Conservation (phyloP, 2,797 vertebrate genomes). For the Gallirallus australis region DNA sequence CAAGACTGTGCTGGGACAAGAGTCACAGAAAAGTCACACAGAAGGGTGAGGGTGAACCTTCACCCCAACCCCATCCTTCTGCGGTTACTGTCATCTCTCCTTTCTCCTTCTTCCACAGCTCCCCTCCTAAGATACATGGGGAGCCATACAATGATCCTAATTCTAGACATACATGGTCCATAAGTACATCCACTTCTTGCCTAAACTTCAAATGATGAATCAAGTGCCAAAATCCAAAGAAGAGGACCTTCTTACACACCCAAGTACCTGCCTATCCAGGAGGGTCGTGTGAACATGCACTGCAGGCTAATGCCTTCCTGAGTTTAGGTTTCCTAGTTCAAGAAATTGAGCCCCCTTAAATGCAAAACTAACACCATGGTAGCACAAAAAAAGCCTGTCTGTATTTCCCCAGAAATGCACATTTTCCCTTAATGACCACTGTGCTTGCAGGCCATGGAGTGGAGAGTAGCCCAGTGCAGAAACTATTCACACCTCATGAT, state of each 20-base stretch:
- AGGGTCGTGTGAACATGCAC: background rate
- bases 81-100: background rate
- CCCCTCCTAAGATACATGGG: background rate
- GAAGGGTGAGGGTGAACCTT: background rate
- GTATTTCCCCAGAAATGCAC: background rate
- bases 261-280: background rate
- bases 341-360: background rate
- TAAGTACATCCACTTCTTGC: accelerated
- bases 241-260: background rate
- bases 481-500: background rate
- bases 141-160: background rate
- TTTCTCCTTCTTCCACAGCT: background rate
- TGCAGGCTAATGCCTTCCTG: accelerated
- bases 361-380: accelerated
- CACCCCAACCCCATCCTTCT: background rate
- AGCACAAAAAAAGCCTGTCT: background rate
- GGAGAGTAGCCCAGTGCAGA: background rate
- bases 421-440: background rate
- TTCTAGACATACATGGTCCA: background rate
- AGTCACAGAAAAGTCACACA: background rate
- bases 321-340: background rate
- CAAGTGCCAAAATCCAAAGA: background rate
- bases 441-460: background rate
- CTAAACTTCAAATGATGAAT: background rate
- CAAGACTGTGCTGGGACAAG: background rate